phyloP scores from a whole-genome alignment of 2,797 vertebrate genomes.

The Acrossocheilus wenchowensis region DNA sequence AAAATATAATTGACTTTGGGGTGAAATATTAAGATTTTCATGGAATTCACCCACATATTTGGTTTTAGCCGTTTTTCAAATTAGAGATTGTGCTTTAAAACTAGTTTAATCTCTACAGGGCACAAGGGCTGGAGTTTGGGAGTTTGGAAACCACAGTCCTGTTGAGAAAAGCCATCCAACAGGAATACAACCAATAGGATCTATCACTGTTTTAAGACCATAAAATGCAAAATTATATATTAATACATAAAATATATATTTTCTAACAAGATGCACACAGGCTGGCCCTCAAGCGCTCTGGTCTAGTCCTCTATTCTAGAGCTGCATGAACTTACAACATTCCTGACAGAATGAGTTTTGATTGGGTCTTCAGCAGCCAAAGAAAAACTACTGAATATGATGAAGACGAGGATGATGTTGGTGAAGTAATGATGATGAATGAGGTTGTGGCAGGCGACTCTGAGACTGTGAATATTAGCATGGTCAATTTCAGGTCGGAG shows the following conservation, averaged over 20 bases:
- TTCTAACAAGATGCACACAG: not conserved
- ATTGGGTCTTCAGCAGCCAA: conserved; percentile 97
- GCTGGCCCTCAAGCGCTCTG: not conserved
- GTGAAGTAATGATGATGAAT: conserved; percentile 98
- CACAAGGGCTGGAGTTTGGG: not conserved
- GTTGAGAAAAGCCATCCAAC: conserved; percentile 1
- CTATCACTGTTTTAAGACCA: not conserved
- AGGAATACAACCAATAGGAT: not conserved
- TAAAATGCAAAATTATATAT: not conserved
- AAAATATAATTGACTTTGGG: not conserved
- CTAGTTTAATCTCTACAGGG: not conserved
- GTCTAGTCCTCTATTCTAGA: conserved; percentile 20
- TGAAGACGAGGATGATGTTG: conserved; percentile 98
- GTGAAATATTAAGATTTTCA: not conserved
- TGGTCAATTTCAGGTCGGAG: not conserved
- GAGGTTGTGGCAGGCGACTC: conserved; percentile 90
- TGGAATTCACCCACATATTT: not conserved
- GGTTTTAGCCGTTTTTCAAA: too few relatives aligned
- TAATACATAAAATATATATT: not conserved
- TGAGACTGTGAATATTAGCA: conserved; percentile 78
- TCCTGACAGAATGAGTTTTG: conserved; percentile 94
- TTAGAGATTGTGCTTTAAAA: too few relatives aligned
- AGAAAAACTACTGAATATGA: conserved; percentile 97
- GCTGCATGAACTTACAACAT: conserved; percentile 83
- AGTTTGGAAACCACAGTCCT: not conserved